Base-by-base conservation (phyloP, 2,888 invertebrate species). In the Galerucella pusilla region DNA sequence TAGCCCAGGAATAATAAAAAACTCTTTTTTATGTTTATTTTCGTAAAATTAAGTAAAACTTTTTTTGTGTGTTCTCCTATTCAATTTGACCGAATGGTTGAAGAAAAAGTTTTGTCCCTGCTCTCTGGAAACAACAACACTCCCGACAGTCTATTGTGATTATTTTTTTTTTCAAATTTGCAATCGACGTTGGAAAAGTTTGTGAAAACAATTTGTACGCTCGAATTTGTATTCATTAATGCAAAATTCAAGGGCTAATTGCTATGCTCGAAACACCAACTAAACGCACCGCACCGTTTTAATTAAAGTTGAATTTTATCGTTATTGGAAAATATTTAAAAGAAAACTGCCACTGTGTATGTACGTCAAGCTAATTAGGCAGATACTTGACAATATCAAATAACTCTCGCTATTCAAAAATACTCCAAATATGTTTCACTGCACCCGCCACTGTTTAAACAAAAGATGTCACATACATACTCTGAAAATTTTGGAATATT, bases 161-260 rank as follows among this genome's bases (percentile, higher is more conserved):
- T 75, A 20, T 74, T 76, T 77, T 72, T 67, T 67, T 49, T 49
- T 49, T 11, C 12, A 67, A 76, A 75, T 77, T 77, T 25, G 72
- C 77, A 67, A 79, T 79, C 69, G 77, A 76, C 65, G 73, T 71
- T 71, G 74, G 74, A 60, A 71, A 64, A 73, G 75, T 71, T 76
- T 76, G 71, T 72, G 70, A 78, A 77, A 78, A 77, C 75, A 80
- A 75, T 76, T 78, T 75, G 76, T 73, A 73, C 74, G 76, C 74
- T 71, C 69, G 78, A 77, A 78, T 80, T 78, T 77, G 80, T 78
- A 78, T 77, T 80, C 80, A 80, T 80, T 80, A 77, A 80, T 80
- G 78, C 78, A 78, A 73, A 80, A 80, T 76, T 80, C 78, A 75
- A 77, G 78, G 73, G 76, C 77, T 80, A 80, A 80, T 80, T 80